Evolutionary conservation across 2,888 invertebrate genomes (phyloP).

Genomic region (Dioctria rufipes): DNA sequence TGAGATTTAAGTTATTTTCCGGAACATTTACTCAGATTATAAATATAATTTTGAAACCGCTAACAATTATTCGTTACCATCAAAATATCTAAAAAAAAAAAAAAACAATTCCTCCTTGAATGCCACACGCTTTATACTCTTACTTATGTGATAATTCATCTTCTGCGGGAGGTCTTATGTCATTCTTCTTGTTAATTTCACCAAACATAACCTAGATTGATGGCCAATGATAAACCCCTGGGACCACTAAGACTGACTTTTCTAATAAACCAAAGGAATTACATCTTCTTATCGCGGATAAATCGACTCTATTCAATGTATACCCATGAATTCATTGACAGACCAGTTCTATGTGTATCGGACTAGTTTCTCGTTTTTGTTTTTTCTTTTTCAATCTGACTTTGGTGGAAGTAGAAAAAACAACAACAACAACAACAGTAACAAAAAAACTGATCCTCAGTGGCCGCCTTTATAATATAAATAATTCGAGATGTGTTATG

Average conservation of each 20-base stretch:
- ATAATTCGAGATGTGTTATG: not conserved
- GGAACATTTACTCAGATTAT: too few relatives aligned
- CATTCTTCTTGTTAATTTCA: slow-evolving; percentile 51
- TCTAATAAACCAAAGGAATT: slow-evolving; percentile 51
- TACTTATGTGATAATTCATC: slow-evolving; percentile 45
- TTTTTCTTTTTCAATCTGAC: not conserved
- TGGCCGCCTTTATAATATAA: slow-evolving; percentile 1
- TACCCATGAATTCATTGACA: not conserved
- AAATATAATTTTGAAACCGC: too few relatives aligned
- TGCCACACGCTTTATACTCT: slow-evolving; percentile 15
- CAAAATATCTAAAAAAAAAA: too few relatives aligned
- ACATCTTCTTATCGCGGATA: slow-evolving; percentile 50
- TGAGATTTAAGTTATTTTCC: too few relatives aligned
- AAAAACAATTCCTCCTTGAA: slow-evolving; percentile 15
- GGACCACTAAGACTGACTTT: slow-evolving; percentile 24
- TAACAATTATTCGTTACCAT: too few relatives aligned
- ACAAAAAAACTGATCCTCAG: slow-evolving; percentile 11
- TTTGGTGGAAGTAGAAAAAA: not conserved
- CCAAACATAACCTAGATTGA: slow-evolving; percentile 53
- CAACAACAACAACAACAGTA: not conserved
- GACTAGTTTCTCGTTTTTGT: slow-evolving; percentile 4
- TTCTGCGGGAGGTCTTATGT: slow-evolving; percentile 51
- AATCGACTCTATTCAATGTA: slow-evolving; percentile 45
- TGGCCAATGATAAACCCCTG: slow-evolving; percentile 32
- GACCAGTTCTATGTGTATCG: not conserved